Evolutionary conservation across 2,888 invertebrate species (phyloP).

Genomic region (Hypomecis atomaria): DNA sequence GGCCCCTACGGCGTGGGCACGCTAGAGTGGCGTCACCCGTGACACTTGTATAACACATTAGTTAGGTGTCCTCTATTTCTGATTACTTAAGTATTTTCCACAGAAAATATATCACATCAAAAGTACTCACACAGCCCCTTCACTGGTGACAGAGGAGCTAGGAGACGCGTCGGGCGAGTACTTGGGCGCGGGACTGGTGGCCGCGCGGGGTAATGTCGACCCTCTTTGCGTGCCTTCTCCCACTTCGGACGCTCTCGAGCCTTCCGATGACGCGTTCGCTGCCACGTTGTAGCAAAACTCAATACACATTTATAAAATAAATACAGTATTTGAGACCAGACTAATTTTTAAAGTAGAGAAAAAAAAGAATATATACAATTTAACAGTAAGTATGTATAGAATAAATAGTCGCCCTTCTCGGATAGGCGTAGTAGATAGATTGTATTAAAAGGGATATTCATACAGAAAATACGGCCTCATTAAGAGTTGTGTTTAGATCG

Average conservation of each 20-base stretch:
- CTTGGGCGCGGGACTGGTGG: slow-evolving; percentile 83
- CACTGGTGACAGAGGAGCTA: slow-evolving; percentile 94
- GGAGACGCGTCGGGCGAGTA: slow-evolving; percentile 93
- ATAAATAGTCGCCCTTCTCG: neutral
- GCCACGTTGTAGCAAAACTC: slow-evolving; percentile 78
- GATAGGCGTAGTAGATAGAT: neutral
- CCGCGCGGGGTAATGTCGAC: slow-evolving; percentile 74
- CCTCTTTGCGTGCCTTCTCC: slow-evolving; percentile 79
- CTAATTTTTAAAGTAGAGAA: too few relatives aligned
- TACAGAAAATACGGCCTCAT: too few relatives aligned
- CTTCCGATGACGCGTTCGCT: slow-evolving; percentile 84
- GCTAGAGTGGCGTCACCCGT: too few relatives aligned
- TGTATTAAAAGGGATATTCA: too few relatives aligned
- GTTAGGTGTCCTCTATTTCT: too few relatives aligned
- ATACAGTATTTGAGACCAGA: neutral
- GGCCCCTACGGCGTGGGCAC: too few relatives aligned
- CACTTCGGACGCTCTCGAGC: slow-evolving; percentile 77
- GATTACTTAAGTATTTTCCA: too few relatives aligned
- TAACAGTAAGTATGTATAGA: too few relatives aligned
- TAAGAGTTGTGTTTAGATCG: too few relatives aligned
- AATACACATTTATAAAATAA: slow-evolving; percentile 57
- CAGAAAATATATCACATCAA: too few relatives aligned
- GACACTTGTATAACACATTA: too few relatives aligned
- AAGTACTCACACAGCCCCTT: slow-evolving; percentile 88
- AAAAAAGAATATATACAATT: too few relatives aligned